These are phyloP conservation scores for Cynocephalus volans DNA, from an alignment of 2,113 vertebrate species.

Conservation along the genomic window DNA sequence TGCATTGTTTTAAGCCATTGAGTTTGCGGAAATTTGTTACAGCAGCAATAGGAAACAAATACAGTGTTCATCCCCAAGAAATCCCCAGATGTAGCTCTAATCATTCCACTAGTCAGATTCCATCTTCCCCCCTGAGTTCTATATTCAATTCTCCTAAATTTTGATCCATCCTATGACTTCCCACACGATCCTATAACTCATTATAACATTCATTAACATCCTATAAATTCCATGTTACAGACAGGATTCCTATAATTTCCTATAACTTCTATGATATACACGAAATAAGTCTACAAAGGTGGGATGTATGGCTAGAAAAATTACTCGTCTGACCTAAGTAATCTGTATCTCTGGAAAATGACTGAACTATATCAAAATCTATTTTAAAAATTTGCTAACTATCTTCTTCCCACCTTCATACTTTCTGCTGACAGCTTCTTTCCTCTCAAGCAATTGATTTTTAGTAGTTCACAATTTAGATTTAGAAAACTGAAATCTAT, in stretches of 20 bases:
- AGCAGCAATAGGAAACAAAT: not conserved
- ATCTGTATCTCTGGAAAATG: slow-evolving; percentile 1
- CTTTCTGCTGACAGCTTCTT: slow-evolving; percentile 56
- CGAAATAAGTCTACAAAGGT: not conserved
- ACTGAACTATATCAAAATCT: slow-evolving; percentile 49
- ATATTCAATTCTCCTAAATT: not conserved
- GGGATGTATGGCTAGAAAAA: slow-evolving; percentile 28
- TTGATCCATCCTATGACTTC: not conserved
- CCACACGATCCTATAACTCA: not conserved
- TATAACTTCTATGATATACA: slow-evolving; percentile 7
- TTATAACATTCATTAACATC: not conserved
- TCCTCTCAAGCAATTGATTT: slow-evolving; percentile 63
- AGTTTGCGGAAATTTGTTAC: not conserved
- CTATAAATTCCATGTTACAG: not conserved
- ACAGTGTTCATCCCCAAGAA: not conserved
- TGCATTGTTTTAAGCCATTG: slow-evolving; percentile 9
- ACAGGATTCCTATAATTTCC: not conserved
- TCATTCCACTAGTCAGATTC: slow-evolving; percentile 4
- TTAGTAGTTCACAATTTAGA: slow-evolving; percentile 66
- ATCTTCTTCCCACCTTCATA: slow-evolving; percentile 46
- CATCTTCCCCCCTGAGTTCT: not conserved
- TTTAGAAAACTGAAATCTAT: slow-evolving; percentile 68
- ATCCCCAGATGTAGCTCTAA: not conserved
- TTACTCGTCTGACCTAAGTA: not conserved
- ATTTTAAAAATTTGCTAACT: slow-evolving; percentile 54